These are phyloP conservation scores for Shargacucullia verbasci DNA, from an alignment of 2,888 invertebrate genomes.

Conservation along the genomic window DNA sequence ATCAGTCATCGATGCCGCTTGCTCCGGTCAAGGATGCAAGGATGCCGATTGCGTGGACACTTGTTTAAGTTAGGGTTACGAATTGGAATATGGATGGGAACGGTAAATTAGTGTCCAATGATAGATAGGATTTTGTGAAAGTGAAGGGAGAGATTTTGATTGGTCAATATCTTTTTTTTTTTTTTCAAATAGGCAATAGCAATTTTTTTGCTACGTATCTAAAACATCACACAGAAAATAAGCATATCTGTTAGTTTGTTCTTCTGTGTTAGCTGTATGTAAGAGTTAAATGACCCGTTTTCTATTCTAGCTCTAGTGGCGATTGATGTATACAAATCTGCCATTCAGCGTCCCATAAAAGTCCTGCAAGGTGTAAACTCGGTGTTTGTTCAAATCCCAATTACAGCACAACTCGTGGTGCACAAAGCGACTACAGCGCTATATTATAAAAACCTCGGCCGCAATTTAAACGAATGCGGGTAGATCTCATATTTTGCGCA, in stretches of 20 bases:
- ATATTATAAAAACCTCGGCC: constrained; percentile 80
- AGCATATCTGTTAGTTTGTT: no score
- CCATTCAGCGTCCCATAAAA: constrained; percentile 17
- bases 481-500: constrained; percentile 83
- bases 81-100: constrained; percentile 45
- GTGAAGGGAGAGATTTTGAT: constrained; percentile 3
- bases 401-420: constrained; percentile 39
- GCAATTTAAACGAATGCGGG: constrained; percentile 84
- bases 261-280: neutral
- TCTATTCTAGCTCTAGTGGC: neutral
- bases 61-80: constrained; percentile 61
- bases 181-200: no score
- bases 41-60: constrained; percentile 82
- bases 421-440: constrained; percentile 57
- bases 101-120: constrained; percentile 45
- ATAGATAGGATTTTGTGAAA: constrained; percentile 40
- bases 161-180: no score
- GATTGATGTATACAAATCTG: constrained; percentile 2
- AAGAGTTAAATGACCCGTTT: neutral
- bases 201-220: no score
- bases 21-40: constrained; percentile 85
- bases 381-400: constrained; percentile 55
- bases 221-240: neutral
- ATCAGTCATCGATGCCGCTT: constrained; percentile 83
- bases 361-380: constrained; percentile 32